phyloP scores from a whole-genome alignment of 2,888 invertebrate species.

The Meliscaeva auricollis region DNA sequence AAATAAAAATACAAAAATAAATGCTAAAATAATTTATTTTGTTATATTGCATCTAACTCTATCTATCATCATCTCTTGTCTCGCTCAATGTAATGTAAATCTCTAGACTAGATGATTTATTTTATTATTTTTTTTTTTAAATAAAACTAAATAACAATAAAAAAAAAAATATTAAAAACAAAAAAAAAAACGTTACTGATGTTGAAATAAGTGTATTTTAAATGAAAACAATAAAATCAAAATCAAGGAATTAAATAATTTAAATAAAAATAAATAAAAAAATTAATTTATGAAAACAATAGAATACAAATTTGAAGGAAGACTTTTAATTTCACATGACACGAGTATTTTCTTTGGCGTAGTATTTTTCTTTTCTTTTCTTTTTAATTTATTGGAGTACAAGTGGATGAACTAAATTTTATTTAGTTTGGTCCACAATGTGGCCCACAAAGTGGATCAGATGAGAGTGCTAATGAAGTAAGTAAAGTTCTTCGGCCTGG shows the following conservation, averaged over 20 bases:
- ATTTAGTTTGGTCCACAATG: slow-evolving; percentile 78
- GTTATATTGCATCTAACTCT: slow-evolving; percentile 30
- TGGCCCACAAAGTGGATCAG: slow-evolving; percentile 86
- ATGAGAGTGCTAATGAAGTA: slow-evolving; percentile 91
- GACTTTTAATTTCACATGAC: slow-evolving; percentile 63
- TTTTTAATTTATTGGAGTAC: background rate
- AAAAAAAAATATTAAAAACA: too few species aligned
- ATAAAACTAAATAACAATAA: slow-evolving; percentile 27
- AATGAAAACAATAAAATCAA: slow-evolving; percentile 15
- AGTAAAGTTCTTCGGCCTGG: slow-evolving; percentile 93
- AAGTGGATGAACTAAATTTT: background rate
- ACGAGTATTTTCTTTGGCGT: slow-evolving; percentile 7
- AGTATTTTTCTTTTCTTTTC: background rate
- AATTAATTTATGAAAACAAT: slow-evolving; percentile 54
- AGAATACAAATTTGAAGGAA: slow-evolving; percentile 62
- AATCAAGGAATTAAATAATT: too few species aligned
- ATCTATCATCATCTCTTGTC: slow-evolving; percentile 47
- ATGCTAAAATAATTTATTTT: slow-evolving; percentile 14
- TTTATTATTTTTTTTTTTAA: background rate
- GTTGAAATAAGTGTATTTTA: slow-evolving; percentile 40
- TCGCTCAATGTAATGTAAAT: slow-evolving; percentile 52
- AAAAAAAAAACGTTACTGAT: slow-evolving; percentile 34
- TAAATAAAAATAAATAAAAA: slow-evolving; percentile 59
- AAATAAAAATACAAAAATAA: background rate
- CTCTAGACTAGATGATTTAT: slow-evolving; percentile 45